Evolutionary conservation across 35 echinoderm and acorn worm genomes (phyloP).

Genomic region (Lytechinus variegatus): DNA sequence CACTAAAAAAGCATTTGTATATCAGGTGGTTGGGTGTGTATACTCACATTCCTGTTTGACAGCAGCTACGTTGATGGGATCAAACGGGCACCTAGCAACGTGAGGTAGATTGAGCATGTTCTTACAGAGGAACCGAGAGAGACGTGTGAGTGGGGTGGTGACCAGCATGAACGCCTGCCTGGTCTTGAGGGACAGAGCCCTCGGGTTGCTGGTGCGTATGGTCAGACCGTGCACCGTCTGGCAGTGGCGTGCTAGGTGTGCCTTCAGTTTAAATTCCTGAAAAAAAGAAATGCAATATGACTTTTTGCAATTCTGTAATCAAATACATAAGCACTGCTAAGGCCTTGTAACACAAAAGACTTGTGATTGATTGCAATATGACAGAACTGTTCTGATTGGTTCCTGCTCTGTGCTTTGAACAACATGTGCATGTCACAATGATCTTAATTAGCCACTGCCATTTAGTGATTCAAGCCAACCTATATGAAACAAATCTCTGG

Average conservation of each 20-base stretch:
- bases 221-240: slow-evolving; percentile 94
- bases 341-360: too few relatives aligned
- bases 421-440: too few relatives aligned
- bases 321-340: too few relatives aligned
- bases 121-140: slow-evolving; percentile 81
- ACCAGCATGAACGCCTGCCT: slow-evolving; percentile 89
- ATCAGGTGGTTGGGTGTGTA: too few relatives aligned
- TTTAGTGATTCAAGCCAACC: too few relatives aligned
- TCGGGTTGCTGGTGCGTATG: slow-evolving; percentile 76
- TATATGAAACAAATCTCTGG: too few relatives aligned
- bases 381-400: too few relatives aligned
- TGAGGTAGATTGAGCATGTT: slow-evolving; percentile 82
- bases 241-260: slow-evolving; percentile 96
- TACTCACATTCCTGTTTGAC: slow-evolving; percentile 95
- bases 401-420: too few relatives aligned
- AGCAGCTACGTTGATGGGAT: slow-evolving; percentile 81
- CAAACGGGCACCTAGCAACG: slow-evolving; percentile 81
- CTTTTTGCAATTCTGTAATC: too few relatives aligned
- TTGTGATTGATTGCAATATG: too few relatives aligned
- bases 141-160: slow-evolving; percentile 86
- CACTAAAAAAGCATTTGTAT: too few relatives aligned
- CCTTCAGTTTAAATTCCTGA: slow-evolving; percentile 97
- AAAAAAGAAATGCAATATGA: neutral
- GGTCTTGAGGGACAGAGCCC: slow-evolving; percentile 85
- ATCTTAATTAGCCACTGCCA: too few relatives aligned